Percentiles rank a stretch among this genome's conserved stretches.
phyloP scores from a whole-genome alignment of 2,113 vertebrate genomes.

The Oryzias melastigma region DNA sequence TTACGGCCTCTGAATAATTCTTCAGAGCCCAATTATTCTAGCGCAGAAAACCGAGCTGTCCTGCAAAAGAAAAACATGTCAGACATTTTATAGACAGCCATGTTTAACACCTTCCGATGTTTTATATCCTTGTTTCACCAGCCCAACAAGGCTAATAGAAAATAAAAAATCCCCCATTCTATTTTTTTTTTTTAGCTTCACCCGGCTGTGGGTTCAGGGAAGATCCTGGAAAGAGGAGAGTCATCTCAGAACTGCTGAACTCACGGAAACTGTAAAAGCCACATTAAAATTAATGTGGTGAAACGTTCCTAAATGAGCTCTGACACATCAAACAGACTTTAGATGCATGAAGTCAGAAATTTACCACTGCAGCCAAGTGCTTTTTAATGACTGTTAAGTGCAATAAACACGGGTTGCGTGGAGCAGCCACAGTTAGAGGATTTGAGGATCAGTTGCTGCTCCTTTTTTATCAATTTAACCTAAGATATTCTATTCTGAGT shows the following conservation, averaged over 20 bases:
- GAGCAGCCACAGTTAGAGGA: slow-evolving; percentile 2
- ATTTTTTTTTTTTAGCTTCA: background rate
- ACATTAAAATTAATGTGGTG: slow-evolving; percentile 2
- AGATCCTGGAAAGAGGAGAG: background rate
- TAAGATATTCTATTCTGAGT: too few relatives aligned
- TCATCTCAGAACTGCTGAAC: slow-evolving; percentile 4
- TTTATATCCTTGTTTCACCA: background rate
- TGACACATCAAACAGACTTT: slow-evolving; percentile 17
- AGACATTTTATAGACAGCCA: background rate
- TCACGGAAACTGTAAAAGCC: slow-evolving; percentile 3
- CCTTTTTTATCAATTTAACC: too few relatives aligned
- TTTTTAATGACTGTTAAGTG: slow-evolving; percentile 21
- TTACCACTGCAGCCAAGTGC: slow-evolving; percentile 1
- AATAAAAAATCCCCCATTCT: too few relatives aligned
- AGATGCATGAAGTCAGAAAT: slow-evolving; percentile 9
- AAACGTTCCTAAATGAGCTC: background rate
- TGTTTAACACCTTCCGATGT: background rate
- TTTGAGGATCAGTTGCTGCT: background rate
- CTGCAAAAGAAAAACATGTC: background rate
- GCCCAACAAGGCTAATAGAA: slow-evolving; percentile 2
- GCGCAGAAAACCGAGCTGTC: background rate
- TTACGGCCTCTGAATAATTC: background rate
- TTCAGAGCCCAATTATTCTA: background rate
- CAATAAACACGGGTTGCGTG: background rate
- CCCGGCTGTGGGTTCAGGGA: background rate